Evolutionary conservation across 2,797 vertebrate species (phyloP).

Genomic region (Pseudocheirus occidentalis): DNA sequence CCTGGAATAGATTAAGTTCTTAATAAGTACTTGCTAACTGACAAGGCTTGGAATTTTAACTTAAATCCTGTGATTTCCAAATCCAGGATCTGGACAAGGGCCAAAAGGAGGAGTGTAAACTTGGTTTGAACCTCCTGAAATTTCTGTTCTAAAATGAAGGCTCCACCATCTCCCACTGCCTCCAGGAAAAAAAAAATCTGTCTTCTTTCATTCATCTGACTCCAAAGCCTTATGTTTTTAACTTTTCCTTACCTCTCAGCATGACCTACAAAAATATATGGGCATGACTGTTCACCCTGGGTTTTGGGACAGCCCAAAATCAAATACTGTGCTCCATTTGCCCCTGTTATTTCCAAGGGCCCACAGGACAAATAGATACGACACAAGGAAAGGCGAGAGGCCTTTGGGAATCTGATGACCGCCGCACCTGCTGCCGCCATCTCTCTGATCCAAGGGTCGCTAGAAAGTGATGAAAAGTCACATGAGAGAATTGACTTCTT

Average conservation of each 20-base stretch:
- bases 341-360: slow-evolving; percentile 62
- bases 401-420: background rate
- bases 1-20: background rate
- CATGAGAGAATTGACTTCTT: slow-evolving; percentile 56
- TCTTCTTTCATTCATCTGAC: background rate
- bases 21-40: background rate
- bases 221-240: background rate
- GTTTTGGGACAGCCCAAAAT: slow-evolving; percentile 60
- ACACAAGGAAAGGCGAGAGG: slow-evolving; percentile 26
- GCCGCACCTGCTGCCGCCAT: slow-evolving; percentile 60
- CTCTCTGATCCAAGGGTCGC: slow-evolving; percentile 61
- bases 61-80: background rate
- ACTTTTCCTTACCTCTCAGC: background rate
- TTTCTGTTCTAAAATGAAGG: background rate
- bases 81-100: background rate
- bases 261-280: slow-evolving; percentile 40
- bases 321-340: slow-evolving; percentile 20
- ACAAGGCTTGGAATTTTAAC: background rate
- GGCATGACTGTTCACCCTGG: slow-evolving; percentile 52
- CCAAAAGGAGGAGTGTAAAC: background rate
- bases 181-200: background rate
- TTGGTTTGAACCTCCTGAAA: background rate
- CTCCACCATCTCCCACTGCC: background rate
- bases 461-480: slow-evolving; percentile 31
- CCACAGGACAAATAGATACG: slow-evolving; percentile 76